Base-by-base conservation (phyloP, 2,113 vertebrate species). In the Cryptotis parvus region DNA sequence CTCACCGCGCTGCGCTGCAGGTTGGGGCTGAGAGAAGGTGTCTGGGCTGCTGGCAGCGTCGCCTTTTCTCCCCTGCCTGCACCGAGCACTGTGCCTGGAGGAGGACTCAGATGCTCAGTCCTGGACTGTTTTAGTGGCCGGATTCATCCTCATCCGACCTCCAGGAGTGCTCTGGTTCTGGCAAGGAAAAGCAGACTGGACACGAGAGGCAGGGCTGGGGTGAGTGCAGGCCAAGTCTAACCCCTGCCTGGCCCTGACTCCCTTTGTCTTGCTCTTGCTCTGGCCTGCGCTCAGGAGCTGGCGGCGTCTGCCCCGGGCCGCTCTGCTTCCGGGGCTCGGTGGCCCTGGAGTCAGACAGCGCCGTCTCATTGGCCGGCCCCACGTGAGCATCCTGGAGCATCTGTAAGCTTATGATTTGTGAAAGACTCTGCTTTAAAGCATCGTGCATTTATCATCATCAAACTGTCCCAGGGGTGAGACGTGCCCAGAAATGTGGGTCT, bases 341-440 rank as follows among this genome's bases (percentile, higher is more conserved):
- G 97, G 97, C 97, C 97, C 93, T 20, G 58, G 87, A 97, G 96
- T 97, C 97, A 95, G 96, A 96, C 94, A 95, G 96, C 95, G 76
- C 94, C 94, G 96, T 97, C 97, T 97, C 96, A 92, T 98, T 97
- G 97, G 95, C 98, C 97, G 98, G 97, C 93, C 94, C 97, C 98
- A 98, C 97, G 97, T 98, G 97, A 98, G 98, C 98, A 97, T 90
- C 95, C 96, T 80, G 0, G 58, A 97, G 97, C 97, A 97, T 98
- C 97, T 98, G 98, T 97, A 96, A 98, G 96, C 97, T 97, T 97
- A 97, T 97, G 97, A n/a, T n/a, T 97, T 98, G 98, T 97, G 96
- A 97, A 98, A 98, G 92, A 96, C 96, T 98, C 97, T 97, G 92
- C 97, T 97, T 97, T 97, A 97, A 97, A 98, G 92, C 94, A 96